phyloP scores from a whole-genome alignment of 2,797 vertebrate genomes.

The Cichlasoma orientale region DNA sequence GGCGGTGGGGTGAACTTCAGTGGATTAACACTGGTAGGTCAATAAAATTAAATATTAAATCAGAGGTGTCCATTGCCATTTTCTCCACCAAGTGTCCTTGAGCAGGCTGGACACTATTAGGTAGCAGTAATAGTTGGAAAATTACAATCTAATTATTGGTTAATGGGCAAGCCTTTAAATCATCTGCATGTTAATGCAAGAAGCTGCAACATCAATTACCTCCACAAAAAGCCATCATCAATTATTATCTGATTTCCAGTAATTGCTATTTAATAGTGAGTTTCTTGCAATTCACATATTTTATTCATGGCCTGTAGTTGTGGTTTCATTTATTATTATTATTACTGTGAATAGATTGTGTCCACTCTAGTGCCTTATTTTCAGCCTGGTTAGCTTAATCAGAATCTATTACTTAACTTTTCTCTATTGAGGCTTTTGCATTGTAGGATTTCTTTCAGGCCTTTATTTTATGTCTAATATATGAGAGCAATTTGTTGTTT shows the following conservation, averaged over 20 bases:
- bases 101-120: background rate
- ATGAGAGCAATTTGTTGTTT: background rate
- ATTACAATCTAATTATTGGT: slow-evolving; percentile 38
- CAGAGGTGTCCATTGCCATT: background rate
- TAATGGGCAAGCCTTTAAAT: slow-evolving; percentile 50
- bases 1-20: background rate
- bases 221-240: slow-evolving; percentile 28
- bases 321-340: slow-evolving; percentile 27
- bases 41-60: background rate
- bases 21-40: background rate
- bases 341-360: background rate
- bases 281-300: slow-evolving; percentile 31
- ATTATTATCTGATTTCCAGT: slow-evolving; percentile 49
- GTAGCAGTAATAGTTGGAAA: slow-evolving; percentile 24
- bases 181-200: slow-evolving; percentile 22
- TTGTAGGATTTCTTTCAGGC: background rate
- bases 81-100: slow-evolving; percentile 2
- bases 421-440: background rate
- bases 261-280: slow-evolving; percentile 50
- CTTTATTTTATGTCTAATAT: background rate
- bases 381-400: slow-evolving; percentile 5
- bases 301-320: slow-evolving; percentile 26
- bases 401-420: background rate
- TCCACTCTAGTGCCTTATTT: slow-evolving; percentile 1
- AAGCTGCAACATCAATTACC: slow-evolving; percentile 27